Conservation (phyloP, 2,888 invertebrate genomes). For the Phengaris alcon region DNA sequence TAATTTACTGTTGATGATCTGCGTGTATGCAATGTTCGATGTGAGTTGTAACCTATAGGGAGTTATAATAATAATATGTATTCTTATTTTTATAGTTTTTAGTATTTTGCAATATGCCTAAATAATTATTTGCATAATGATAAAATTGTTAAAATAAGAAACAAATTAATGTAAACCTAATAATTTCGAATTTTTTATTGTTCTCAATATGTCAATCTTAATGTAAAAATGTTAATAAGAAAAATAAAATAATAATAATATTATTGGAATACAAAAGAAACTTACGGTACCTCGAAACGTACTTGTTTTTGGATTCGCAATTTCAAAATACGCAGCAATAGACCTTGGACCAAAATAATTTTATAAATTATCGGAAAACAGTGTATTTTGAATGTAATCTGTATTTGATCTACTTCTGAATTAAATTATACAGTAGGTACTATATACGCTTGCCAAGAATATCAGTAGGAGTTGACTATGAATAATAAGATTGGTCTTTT, state of each 20-base stretch:
- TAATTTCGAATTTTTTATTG: too few relatives aligned
- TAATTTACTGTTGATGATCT: constrained; percentile 15
- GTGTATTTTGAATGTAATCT: constrained; percentile 11
- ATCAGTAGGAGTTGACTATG: background rate
- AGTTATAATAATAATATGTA: too few relatives aligned
- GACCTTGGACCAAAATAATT: constrained; percentile 16
- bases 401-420: background rate
- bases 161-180: too few relatives aligned
- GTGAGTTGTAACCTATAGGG: too few relatives aligned
- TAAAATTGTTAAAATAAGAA: too few relatives aligned
- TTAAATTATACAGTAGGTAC: background rate
- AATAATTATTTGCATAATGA: too few relatives aligned
- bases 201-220: too few relatives aligned
- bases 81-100: too few relatives aligned
- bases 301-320: background rate
- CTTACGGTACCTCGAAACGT: background rate
- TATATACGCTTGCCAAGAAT: constrained; percentile 5
- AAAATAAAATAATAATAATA: background rate
- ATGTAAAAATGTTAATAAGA: too few relatives aligned
- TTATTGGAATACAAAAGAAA: background rate
- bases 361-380: constrained; percentile 5
- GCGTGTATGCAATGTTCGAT: background rate
- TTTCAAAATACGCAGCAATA: constrained; percentile 6
- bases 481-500: background rate
- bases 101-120: too few relatives aligned